These are phyloP conservation scores for Bos indicus DNA, from an alignment of 2,113 vertebrate genomes.

Conservation along the genomic window DNA sequence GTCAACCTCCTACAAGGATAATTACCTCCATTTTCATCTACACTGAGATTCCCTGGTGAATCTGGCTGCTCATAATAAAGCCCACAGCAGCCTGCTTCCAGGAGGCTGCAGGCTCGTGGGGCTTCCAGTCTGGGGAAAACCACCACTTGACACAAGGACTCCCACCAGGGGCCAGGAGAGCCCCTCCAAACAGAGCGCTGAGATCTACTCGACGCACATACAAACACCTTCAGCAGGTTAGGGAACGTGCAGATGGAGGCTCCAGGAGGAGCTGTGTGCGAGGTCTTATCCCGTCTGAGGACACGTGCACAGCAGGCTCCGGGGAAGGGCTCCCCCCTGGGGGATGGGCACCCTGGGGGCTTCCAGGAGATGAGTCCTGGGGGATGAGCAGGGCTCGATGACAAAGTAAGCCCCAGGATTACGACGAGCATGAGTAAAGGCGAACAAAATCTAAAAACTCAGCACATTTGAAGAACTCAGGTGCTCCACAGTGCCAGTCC, in stretches of 20 bases:
- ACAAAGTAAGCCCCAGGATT: not conserved
- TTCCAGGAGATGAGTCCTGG: not conserved
- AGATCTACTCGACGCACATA: fast-evolving
- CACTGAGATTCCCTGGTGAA: not conserved
- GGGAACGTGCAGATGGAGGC: not conserved
- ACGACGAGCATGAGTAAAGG: not conserved
- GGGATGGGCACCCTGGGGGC: not conserved
- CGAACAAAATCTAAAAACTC: fast-evolving
- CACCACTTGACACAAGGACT: not conserved
- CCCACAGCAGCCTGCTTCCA: not conserved
- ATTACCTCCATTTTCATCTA: not conserved
- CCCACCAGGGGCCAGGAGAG: not conserved
- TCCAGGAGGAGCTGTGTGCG: fast-evolving
- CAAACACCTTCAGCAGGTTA: not conserved
- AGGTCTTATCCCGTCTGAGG: not conserved
- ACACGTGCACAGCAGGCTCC: fast-evolving
- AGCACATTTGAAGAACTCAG: not conserved
- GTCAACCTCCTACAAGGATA: not conserved
- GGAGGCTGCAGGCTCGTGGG: not conserved
- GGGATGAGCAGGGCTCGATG: not conserved
- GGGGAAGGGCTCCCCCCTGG: no score
- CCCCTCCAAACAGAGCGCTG: not conserved
- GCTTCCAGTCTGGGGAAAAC: not conserved
- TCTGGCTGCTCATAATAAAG: not conserved
- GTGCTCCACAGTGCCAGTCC: not conserved